A percentile compares a stretch with the other conserved stretches of the same genome.
Evolutionary conservation across 35 echinoderm and acorn worm species (phyloP).

Genomic region (Heliocidaris tuberculata): DNA sequence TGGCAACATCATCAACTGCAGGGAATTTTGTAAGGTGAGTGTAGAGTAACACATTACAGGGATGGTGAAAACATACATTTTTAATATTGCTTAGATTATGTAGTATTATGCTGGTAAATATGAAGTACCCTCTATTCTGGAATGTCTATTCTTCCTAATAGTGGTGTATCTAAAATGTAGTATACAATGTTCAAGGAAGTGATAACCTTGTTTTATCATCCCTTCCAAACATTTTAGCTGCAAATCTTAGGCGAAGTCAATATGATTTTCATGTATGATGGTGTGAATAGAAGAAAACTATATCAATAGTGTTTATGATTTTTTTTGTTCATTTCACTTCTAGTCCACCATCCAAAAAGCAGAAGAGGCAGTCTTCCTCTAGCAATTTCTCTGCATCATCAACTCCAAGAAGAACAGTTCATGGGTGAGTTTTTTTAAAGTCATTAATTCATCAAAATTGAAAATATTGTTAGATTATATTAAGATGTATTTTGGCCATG

Average conservation of each 20-base stretch:
- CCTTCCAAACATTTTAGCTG: no score
- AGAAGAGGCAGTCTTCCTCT: not conserved
- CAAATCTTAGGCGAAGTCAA: no score
- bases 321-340: not conserved
- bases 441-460: not conserved
- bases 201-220: no score
- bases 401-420: not conserved
- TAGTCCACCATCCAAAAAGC: constrained; percentile 1
- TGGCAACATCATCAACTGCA: not conserved
- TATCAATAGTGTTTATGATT: not conserved
- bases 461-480: no score
- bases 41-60: not conserved
- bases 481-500: no score
- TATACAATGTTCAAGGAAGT: no score
- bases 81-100: not conserved
- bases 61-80: not conserved
- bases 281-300: not conserved
- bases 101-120: no score
- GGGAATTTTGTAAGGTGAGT: not conserved
- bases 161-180: no score
- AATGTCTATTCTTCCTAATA: no score
- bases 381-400: not conserved
- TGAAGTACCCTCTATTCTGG: no score
- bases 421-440: not conserved
- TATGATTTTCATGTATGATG: not conserved